Conservation (phyloP, 1,140 invertebrate genomes). For the Drosophila nigrodunni region DNA sequence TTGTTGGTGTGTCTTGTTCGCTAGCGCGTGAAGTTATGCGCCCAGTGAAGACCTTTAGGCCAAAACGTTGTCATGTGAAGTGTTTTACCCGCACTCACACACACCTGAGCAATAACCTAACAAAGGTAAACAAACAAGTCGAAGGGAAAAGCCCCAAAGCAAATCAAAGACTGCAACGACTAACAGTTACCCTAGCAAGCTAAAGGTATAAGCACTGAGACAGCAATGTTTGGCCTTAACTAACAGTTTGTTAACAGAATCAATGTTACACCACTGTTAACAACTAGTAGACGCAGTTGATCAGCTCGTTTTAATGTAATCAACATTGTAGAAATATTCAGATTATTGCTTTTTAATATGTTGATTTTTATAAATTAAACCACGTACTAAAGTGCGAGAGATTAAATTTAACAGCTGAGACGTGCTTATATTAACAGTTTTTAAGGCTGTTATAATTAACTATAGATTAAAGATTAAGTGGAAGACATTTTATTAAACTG, state of each 20-base stretch:
- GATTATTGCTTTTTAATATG: no score
- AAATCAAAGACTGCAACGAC: neutral
- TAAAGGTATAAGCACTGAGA: no score
- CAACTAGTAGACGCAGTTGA: no score
- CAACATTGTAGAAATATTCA: no score
- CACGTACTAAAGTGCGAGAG: neutral
- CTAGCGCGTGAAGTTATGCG: slow-evolving; percentile 43
- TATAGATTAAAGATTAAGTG: no score
- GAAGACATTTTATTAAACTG: no score
- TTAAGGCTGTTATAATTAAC: neutral
- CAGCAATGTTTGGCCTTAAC: neutral
- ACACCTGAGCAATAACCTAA: slow-evolving; percentile 16
- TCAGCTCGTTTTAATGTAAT: no score
- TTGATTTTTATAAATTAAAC: no score
- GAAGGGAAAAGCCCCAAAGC: neutral
- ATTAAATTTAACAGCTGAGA: neutral
- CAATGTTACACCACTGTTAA: no score
- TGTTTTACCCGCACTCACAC: slow-evolving; percentile 31
- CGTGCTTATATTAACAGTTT: neutral
- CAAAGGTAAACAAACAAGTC: slow-evolving; percentile 28
- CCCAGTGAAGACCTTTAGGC: slow-evolving; percentile 38
- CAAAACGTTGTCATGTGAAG: slow-evolving; percentile 40
- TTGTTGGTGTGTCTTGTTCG: slow-evolving; percentile 19
- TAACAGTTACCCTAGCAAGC: neutral
- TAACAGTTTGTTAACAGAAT: neutral